These are phyloP conservation scores for Neelides folsomi DNA, from an alignment of 2,888 invertebrate species.

Conservation along the genomic window DNA sequence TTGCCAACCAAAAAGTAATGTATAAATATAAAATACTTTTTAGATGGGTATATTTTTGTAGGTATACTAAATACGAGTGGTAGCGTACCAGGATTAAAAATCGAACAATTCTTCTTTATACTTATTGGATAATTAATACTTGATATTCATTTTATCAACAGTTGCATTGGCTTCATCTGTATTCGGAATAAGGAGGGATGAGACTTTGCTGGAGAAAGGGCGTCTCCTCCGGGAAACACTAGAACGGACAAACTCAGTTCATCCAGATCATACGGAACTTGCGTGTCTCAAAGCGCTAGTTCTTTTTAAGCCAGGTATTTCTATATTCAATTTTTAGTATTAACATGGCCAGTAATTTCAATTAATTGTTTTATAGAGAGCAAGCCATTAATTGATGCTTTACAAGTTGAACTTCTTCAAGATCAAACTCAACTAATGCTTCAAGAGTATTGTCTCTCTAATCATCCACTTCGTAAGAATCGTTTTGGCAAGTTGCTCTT, in stretches of 20 bases:
- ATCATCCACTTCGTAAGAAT: slow-evolving; percentile 37
- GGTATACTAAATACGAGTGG: too few species aligned
- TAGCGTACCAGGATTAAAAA: too few species aligned
- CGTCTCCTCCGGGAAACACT: slow-evolving; percentile 51
- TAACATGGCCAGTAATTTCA: not conserved
- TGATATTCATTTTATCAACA: slow-evolving; percentile 34
- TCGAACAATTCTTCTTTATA: too few species aligned
- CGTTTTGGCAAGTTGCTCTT: slow-evolving; percentile 62
- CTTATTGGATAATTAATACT: too few species aligned
- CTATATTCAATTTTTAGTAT: too few species aligned
- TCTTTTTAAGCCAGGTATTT: slow-evolving; percentile 72
- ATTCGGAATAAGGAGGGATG: slow-evolving; percentile 44
- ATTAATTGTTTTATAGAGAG: slow-evolving; percentile 42
- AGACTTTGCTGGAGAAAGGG: slow-evolving; percentile 45
- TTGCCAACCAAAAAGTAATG: too few species aligned
- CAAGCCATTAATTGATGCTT: slow-evolving; percentile 49
- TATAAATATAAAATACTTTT: too few species aligned
- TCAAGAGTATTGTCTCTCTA: slow-evolving; percentile 38
- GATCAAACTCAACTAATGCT: slow-evolving; percentile 67
- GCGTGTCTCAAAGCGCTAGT: slow-evolving; percentile 72
- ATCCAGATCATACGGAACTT: slow-evolving; percentile 68
- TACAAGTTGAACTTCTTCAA: slow-evolving; percentile 49
- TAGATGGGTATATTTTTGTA: too few species aligned
- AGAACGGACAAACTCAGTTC: slow-evolving; percentile 43
- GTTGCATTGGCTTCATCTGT: slow-evolving; percentile 38